Conservation (phyloP, 2,888 invertebrate genomes). For the Aricia artaxerxes region DNA sequence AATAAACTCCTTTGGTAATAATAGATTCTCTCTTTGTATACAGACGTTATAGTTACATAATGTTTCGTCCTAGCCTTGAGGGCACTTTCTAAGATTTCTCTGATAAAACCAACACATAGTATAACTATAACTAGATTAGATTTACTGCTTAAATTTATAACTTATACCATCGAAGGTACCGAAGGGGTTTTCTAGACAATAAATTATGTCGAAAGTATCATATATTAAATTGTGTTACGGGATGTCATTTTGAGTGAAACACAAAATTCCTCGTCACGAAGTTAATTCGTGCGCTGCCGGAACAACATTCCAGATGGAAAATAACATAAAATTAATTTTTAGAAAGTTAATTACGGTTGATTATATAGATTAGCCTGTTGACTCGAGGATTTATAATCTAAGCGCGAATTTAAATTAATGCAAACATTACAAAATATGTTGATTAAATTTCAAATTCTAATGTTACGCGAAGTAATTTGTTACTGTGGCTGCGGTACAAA, state of each 20-base stretch:
- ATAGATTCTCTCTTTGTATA: no score
- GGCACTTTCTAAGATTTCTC: no score
- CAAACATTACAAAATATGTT: neutral
- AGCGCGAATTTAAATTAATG: neutral
- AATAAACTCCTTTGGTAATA: neutral
- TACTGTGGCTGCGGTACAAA: neutral
- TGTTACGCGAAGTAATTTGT: neutral
- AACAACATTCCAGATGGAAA: neutral
- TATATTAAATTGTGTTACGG: neutral
- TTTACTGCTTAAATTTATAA: no score
- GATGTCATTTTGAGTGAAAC: neutral
- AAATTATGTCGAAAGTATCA: no score
- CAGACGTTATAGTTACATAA: no score
- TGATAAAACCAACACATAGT: no score
- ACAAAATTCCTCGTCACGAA: neutral
- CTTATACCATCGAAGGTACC: no score
- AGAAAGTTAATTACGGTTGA: neutral
- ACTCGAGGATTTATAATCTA: neutral
- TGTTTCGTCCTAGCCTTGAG: no score
- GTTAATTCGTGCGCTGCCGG: no score
- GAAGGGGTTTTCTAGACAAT: no score
- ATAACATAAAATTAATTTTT: neutral
- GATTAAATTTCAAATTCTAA: conserved; percentile 6
- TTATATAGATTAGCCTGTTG: neutral
- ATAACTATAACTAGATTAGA: no score